These are phyloP conservation scores for Acanthiza pusilla DNA, from an alignment of 2,797 vertebrate species.

Conservation along the genomic window DNA sequence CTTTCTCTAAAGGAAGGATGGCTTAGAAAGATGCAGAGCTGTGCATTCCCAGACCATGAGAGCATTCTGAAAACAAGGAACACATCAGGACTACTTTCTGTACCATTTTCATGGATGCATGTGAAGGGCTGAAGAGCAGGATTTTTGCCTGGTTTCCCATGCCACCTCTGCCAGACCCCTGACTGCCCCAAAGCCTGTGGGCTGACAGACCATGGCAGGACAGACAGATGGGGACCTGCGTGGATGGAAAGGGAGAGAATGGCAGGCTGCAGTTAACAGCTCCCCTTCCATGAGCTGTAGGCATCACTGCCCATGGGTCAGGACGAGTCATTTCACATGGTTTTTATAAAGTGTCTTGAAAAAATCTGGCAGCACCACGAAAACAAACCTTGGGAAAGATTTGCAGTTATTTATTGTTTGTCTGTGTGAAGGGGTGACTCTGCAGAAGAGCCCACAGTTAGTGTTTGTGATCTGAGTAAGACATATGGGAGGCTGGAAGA, in stretches of 20 bases:
- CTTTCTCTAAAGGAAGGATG: neutral
- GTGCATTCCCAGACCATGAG: neutral
- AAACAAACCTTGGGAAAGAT: neutral
- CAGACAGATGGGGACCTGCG: neutral
- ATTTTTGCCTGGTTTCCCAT: neutral
- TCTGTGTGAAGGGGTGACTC: neutral
- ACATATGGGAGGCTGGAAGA: neutral
- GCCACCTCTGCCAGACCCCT: neutral
- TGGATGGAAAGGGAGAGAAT: neutral
- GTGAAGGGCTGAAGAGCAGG: neutral
- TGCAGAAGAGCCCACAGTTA: neutral
- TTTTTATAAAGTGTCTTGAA: neutral
- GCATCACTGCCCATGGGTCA: neutral
- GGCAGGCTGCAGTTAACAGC: neutral
- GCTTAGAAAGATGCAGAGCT: neutral
- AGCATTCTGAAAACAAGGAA: neutral
- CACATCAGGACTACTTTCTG: neutral
- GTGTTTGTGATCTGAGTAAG: neutral
- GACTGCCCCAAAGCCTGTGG: neutral
- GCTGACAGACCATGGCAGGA: neutral
- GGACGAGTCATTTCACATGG: neutral
- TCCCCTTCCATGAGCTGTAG: neutral
- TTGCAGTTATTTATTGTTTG: neutral
- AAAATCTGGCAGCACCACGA: neutral
- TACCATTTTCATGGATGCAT: accelerated